Percentiles rank a stretch among this genome's conserved stretches.
phyloP scores from a whole-genome alignment of 1,140 invertebrate species.

The Lepidurus packardi region DNA sequence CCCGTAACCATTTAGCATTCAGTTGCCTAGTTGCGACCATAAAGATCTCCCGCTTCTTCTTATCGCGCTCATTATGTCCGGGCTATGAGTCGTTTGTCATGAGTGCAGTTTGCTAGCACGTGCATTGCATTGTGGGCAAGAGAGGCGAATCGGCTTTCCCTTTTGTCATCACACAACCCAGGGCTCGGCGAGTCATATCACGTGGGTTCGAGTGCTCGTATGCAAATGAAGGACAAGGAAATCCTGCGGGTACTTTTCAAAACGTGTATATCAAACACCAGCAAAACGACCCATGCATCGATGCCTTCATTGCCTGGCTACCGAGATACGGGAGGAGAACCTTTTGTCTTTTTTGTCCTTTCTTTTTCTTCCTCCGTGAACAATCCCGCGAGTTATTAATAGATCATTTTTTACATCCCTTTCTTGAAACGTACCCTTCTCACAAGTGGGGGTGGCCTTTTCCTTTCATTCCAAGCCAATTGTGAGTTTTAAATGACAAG shows the following conservation, averaged over 20 bases:
- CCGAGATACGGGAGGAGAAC: not conserved
- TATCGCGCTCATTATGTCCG: not conserved
- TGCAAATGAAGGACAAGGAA: constrained; percentile 22
- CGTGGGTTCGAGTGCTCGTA: constrained; percentile 20
- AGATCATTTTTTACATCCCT: not conserved
- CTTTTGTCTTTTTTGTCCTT: constrained; percentile 8
- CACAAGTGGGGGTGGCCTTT: not conserved
- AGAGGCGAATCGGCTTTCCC: constrained; percentile 17
- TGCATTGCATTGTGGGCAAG: not conserved
- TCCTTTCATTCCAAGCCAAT: not conserved
- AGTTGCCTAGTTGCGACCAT: not conserved
- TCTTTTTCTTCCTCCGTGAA: not conserved
- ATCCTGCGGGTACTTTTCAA: constrained; percentile 13
- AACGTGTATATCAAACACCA: not conserved
- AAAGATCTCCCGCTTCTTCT: not conserved
- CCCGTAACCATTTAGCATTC: not conserved
- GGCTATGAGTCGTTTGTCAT: not conserved
- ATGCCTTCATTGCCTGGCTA: constrained; percentile 4
- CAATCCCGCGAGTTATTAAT: not conserved
- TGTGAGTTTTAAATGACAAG: not conserved
- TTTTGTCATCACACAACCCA: constrained; percentile 8
- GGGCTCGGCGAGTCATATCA: not conserved
- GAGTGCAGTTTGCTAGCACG: not conserved
- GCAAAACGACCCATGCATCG: constrained; percentile 10
- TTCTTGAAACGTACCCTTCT: not conserved